Evolutionary conservation across 1,140 invertebrate genomes (phyloP).

Genomic region (Drosophila mojavensis): DNA sequence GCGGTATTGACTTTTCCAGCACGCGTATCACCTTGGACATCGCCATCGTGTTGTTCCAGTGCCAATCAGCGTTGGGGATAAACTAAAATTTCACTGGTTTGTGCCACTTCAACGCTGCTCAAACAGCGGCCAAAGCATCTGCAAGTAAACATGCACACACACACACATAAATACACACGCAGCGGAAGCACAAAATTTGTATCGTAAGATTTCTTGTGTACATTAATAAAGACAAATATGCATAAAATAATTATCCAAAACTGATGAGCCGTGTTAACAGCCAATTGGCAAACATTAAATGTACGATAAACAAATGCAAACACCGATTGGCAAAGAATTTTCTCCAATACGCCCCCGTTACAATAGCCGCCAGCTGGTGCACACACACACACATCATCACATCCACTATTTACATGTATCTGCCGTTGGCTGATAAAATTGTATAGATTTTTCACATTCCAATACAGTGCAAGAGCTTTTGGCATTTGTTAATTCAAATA

Average conservation of each 20-base stretch:
- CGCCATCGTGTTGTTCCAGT: slow-evolving; percentile 89
- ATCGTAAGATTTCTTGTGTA: slow-evolving; percentile 16
- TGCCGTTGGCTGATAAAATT: slow-evolving; percentile 43
- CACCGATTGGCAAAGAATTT: slow-evolving; percentile 39
- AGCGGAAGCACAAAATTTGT: slow-evolving; percentile 4
- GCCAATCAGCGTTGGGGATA: slow-evolving; percentile 8
- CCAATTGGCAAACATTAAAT: slow-evolving; percentile 53
- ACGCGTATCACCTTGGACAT: slow-evolving; percentile 97
- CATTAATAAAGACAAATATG: slow-evolving; percentile 20
- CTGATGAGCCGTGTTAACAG: slow-evolving; percentile 49
- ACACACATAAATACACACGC: too few relatives aligned
- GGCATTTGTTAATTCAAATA: not conserved
- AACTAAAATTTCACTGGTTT: slow-evolving; percentile 28
- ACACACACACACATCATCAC: slow-evolving; percentile 19
- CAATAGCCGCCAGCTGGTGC: slow-evolving; percentile 57
- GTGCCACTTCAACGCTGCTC: slow-evolving; percentile 28
- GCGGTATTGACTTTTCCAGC: slow-evolving; percentile 93
- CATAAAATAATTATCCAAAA: slow-evolving; percentile 15
- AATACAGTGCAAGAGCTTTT: slow-evolving; percentile 16
- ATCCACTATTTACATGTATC: slow-evolving; percentile 11
- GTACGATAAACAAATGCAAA: slow-evolving; percentile 50
- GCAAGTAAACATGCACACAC: slow-evolving; percentile 23
- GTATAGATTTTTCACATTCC: slow-evolving; percentile 56
- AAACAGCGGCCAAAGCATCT: slow-evolving; percentile 55
- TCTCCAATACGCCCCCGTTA: slow-evolving; percentile 62